Conservation (phyloP, 2,888 invertebrate species). For the Homarus gammarus region DNA sequence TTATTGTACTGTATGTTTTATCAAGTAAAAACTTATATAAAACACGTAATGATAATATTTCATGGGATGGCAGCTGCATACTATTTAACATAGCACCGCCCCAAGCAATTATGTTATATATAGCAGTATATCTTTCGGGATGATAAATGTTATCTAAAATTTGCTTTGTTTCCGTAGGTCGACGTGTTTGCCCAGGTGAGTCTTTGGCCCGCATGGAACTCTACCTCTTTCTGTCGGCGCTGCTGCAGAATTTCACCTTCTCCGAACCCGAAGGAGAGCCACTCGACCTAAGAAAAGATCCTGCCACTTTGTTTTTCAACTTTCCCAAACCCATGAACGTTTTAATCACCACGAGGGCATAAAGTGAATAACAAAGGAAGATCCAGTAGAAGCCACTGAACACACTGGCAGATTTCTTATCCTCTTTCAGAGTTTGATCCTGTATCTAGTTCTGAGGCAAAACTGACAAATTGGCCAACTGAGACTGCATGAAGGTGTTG, state of each 20-base stretch:
- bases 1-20: too few species aligned
- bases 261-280: conserved; percentile 31
- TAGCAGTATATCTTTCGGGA: not conserved
- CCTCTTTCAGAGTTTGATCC: too few species aligned
- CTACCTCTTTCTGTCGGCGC: conserved; percentile 46
- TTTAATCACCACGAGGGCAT: conserved; percentile 28
- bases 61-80: too few species aligned
- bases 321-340: conserved; percentile 37
- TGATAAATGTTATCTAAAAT: not conserved
- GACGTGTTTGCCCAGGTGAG: conserved; percentile 57
- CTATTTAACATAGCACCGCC: not conserved
- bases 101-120: too few species aligned
- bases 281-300: conserved; percentile 16
- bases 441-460: too few species aligned
- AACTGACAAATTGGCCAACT: too few species aligned
- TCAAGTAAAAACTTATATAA: too few species aligned
- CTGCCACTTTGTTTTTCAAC: not conserved
- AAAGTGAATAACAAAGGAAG: too few species aligned
- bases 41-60: too few species aligned
- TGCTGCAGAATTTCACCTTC: conserved; percentile 54
- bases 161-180: not conserved
- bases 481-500: too few species aligned
- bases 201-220: conserved; percentile 62
- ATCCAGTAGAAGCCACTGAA: too few species aligned
- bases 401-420: too few species aligned